Conservation (phyloP, 2,113 vertebrate species). For the Saccopteryx bilineata region DNA sequence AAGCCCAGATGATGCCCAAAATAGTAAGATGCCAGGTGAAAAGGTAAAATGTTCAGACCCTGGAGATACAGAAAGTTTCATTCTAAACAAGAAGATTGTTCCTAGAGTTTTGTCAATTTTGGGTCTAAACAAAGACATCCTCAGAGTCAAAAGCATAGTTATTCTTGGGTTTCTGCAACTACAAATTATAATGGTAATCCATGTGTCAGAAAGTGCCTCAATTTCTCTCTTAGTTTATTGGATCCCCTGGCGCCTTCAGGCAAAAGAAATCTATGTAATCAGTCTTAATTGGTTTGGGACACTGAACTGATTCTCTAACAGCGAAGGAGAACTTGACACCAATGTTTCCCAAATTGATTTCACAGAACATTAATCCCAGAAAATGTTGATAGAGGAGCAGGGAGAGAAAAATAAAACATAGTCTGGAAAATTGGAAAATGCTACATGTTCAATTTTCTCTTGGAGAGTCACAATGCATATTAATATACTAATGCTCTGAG, state of each 20-base stretch:
- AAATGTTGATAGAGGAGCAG: background rate
- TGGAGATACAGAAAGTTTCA: background rate
- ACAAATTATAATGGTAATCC: background rate
- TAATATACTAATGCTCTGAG: background rate
- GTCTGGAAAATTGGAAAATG: background rate
- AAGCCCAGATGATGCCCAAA: background rate
- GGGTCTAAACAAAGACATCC: background rate
- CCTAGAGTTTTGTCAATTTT: background rate
- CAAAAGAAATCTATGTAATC: background rate
- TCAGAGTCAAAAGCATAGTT: constrained; percentile 19
- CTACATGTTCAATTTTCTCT: background rate
- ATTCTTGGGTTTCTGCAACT: background rate
- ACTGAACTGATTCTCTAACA: background rate
- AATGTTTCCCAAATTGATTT: background rate
- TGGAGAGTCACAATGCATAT: background rate
- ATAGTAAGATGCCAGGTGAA: background rate
- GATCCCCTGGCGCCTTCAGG: background rate
- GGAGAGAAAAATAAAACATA: background rate
- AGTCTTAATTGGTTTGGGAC: constrained; percentile 48
- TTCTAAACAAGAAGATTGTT: background rate
- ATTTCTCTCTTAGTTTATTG: background rate
- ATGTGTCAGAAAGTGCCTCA: background rate
- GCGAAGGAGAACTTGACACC: background rate
- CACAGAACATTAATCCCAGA: background rate
- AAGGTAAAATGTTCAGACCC: background rate